Evolutionary conservation across 2,888 invertebrate species (phyloP), one percentile per base, ranked within the genome.

Genomic region (Conomelus anceps): DNA sequence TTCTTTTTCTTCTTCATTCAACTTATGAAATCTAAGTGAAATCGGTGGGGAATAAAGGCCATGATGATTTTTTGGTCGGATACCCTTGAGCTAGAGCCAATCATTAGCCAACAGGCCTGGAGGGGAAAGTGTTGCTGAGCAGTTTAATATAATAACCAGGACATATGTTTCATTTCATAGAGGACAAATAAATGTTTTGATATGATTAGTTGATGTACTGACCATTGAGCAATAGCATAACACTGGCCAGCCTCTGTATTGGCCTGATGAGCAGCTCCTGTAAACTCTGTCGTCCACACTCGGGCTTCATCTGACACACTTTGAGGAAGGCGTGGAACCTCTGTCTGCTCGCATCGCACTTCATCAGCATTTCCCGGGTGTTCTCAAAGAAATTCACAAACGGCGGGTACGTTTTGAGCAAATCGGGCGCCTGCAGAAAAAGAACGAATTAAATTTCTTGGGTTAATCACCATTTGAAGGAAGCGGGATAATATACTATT

Each of bases 341-440:
- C 84, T 98, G 98, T 94, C 98, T 98, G 92, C 96, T 96, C 93
- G 96, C 96, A 94, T 98, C 98, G 94, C 98, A 99, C 93, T 96
- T 96, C 92, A 96, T 95, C 93, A 99, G 95, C 94, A 97, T 97
- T 93, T 98, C 98, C 94, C 98, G 98, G 94, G 98, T 98, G 93
- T 98, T 97, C 94, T 99, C 99, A 93, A 99, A 99, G 94, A 98
- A 99, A 94, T 99, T 99, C 89, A 99, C 97, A 94, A 98, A 99
- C 22, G 99, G 98, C 90, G 99, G 99, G 94, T 99, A 99, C 0
- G 98, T 98, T 94, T 98, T 98, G 91, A 97, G 95, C 93, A 99
- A 95, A 92, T 97, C 98, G 89, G 97, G 96, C 89, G 97, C 96
- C 94, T 95, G 92, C 17, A 92, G 90, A 34, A 90, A 90, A 89